These are phyloP conservation scores for Toxotes chatareus DNA, from an alignment of 2,113 vertebrate species.

Conservation along the genomic window DNA sequence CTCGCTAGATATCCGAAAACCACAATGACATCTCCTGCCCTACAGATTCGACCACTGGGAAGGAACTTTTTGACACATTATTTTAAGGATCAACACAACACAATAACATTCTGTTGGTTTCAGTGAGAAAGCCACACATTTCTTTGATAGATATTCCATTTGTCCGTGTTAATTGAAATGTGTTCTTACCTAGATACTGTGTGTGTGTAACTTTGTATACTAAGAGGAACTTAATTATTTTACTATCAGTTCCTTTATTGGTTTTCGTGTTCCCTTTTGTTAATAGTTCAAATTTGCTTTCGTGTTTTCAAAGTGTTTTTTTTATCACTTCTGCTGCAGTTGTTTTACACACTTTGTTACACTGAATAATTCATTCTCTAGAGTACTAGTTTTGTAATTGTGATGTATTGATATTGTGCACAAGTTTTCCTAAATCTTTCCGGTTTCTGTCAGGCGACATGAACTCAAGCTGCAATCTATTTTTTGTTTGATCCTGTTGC, in stretches of 20 bases:
- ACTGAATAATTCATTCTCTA: background rate
- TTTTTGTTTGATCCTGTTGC: background rate
- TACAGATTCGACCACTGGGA: background rate
- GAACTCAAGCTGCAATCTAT: background rate
- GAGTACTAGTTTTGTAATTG: background rate
- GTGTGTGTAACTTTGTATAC: background rate
- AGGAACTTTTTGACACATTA: background rate
- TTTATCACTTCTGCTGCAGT: background rate
- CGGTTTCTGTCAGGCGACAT: background rate
- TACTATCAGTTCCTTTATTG: constrained; percentile 29
- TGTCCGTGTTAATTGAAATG: background rate
- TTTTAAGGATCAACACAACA: background rate
- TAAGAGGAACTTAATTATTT: constrained; percentile 7
- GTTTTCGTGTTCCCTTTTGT: constrained; percentile 32
- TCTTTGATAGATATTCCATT: background rate
- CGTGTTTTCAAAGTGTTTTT: background rate
- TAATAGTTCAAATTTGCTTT: background rate
- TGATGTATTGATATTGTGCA: background rate
- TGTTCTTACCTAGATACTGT: background rate
- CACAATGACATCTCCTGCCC: background rate
- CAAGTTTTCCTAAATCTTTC: background rate
- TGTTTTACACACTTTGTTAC: background rate
- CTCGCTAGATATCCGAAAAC: constrained; percentile 13
- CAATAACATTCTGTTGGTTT: background rate
- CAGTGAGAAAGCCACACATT: background rate